Base-by-base conservation (phyloP, 1,140 invertebrate genomes). In the Megalopta genalis region DNA sequence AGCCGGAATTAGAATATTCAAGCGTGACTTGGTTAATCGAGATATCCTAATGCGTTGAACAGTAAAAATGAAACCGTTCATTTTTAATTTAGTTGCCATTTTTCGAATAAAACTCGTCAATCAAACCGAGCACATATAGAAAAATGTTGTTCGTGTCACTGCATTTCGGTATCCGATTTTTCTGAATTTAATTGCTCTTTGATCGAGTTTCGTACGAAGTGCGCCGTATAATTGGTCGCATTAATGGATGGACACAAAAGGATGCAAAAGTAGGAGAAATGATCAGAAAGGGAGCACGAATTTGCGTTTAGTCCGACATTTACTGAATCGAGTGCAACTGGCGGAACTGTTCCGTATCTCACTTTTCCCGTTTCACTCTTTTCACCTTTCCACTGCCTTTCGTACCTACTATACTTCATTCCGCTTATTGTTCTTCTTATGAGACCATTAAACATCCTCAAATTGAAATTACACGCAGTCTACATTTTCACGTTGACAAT, bases 401-500 rank as follows among this genome's bases (percentile, higher is more conserved):
- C 14, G 25, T 25, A 46, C 23, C 39, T 63, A 76, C 67, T 67
- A 80, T 57, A 32, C 32, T 84, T 84, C 60, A 60, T 70, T 69
- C 54, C 66, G 82, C 70, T 82, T 85, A 85, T 85, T 84, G 82
- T 85, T 54, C 73, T 77, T 60, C 69, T 81, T 78, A 85, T 84
- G 75, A 79, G 85, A 85, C 49, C 62, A 39, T 62, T 70, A 32
- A 82, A 74, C 83, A 62, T 78, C 71, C 70, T 85, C 70, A 69
- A 82, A 85, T 85, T 81, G 69, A 62, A 69, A 32, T 32, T 32
- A 32, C 32, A 65, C 23, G 68, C 46, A 69, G 46, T 65, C 27
- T 76, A 70, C 80, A 84, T 83, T 84, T 84, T 32, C 81, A 77
- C 81, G 76, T 67, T 57, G 62, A 84, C 57, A 72, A 84, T 84